Base-by-base conservation (phyloP, 2,797 vertebrate genomes). In the Delichon dasypus region DNA sequence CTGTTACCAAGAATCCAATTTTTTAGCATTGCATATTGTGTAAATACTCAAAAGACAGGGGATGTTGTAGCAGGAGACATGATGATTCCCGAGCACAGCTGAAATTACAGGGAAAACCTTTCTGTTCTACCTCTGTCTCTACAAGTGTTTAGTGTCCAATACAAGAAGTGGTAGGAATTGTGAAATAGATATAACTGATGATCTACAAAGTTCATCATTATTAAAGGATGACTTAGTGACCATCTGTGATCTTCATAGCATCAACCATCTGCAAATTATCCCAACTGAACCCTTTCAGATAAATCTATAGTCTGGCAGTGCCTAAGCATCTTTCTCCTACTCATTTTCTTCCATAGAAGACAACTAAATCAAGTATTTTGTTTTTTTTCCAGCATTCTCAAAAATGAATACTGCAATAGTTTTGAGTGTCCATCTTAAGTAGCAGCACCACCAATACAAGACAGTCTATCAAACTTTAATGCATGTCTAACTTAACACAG, bases 51-150 rank as follows among this genome's bases (percentile, higher is more conserved):
- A 18, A 66, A 48, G 8, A 67, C 2, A 13, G 22, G 25, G 30
- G 16, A 38, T 15, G 0, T 0, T 38, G 10, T 17, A 75, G 54
- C 34, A 67, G 29, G 26, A 88, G 11, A 55, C 2, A 2, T 7
- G 8, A n/a, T 3, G 2, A 88, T 42, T 78, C 57, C 36, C 32
- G 54, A 60, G 26, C 13, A 76, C 72, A 62, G 25, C 50, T 86
- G 45, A 88, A 74, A 51, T 36, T 23, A 85, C 15, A 71, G 36
- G 11, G 21, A 76, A 90, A 77, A 16, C 3, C 18, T 51, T 55
- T 34, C 5, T 19, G 51, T 36, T 55, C 44, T 44, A 55, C 38
- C 19, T 70, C 30, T 34, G 44, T 15, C 36, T 62, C 71, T 12
- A 54, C 16, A 64, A 60, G 6, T 0, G 0, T 16, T 4, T 6